These are phyloP conservation scores for Trinorchestia longiramus DNA, from an alignment of 1,140 invertebrate species.

Conservation along the genomic window DNA sequence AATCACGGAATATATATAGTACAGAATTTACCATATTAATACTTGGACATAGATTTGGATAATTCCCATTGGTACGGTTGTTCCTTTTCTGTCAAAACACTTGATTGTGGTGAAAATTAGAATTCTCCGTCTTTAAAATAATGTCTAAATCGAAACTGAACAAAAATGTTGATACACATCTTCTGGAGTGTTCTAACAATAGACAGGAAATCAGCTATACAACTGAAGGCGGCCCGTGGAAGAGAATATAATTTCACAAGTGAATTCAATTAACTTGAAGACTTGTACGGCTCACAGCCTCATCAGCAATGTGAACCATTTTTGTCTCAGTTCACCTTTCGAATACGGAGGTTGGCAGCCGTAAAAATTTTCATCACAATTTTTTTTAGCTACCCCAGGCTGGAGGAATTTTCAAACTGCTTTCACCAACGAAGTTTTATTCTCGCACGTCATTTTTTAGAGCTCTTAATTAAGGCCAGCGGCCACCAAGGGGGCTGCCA, in stretches of 20 bases:
- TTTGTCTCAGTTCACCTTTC: not conserved
- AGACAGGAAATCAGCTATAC: not conserved
- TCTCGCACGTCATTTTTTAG: not conserved
- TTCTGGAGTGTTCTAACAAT: not conserved
- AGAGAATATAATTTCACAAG: not conserved
- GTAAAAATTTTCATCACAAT: not conserved
- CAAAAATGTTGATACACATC: not conserved
- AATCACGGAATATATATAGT: too few relatives aligned
- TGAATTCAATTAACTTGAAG: not conserved
- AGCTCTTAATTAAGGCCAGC: not conserved
- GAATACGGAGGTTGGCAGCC: not conserved
- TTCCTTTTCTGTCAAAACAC: not conserved
- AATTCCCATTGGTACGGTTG: not conserved
- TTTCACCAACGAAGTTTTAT: not conserved
- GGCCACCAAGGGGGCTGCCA: too few relatives aligned
- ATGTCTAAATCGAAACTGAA: not conserved
- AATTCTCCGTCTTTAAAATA: not conserved
- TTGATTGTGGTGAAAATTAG: not conserved
- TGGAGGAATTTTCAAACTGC: not conserved
- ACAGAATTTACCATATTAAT: too few relatives aligned
- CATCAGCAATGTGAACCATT: not conserved
- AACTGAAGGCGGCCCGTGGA: not conserved
- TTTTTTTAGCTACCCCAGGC: not conserved
- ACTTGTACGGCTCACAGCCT: not conserved
- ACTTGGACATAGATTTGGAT: too few relatives aligned